Conservation (phyloP, 2,113 vertebrate genomes). For the Petrocephalus microphthalmus region DNA sequence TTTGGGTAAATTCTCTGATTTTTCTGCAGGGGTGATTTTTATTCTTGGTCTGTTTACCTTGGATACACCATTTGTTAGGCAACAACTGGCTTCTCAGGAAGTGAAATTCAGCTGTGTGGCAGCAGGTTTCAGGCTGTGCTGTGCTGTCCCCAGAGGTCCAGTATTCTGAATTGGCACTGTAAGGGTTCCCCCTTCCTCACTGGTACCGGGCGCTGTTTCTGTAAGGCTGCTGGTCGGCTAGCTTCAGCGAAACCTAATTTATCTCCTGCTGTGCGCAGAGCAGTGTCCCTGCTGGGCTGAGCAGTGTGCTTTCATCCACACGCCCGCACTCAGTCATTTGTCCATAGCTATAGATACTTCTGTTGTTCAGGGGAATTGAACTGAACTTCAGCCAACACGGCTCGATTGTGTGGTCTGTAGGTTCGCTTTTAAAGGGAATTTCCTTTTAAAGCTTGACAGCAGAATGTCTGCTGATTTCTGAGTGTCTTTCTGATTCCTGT, state of each 20-base stretch:
- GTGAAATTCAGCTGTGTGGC: conserved; percentile 3
- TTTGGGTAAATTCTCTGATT: neutral
- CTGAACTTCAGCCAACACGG: neutral
- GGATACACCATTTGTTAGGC: neutral
- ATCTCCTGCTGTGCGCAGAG: neutral
- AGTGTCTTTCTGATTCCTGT: neutral
- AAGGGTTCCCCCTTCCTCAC: neutral
- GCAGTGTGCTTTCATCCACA: neutral
- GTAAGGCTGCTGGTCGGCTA: neutral
- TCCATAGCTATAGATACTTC: neutral
- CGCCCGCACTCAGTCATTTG: neutral
- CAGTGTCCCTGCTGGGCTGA: neutral
- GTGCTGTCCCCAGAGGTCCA: neutral
- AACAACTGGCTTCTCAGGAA: neutral
- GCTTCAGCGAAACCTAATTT: neutral
- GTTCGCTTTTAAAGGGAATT: neutral
- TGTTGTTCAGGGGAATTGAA: neutral
- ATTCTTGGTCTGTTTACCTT: neutral
- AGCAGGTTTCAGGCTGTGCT: neutral
- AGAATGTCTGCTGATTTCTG: neutral
- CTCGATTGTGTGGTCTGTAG: neutral
- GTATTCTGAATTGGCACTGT: neutral
- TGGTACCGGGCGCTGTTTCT: neutral
- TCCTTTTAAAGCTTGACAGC: neutral
- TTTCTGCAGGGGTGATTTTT: neutral